A percentile compares a stretch with the other conserved stretches of the same genome.
phyloP scores from a whole-genome alignment of 1,140 invertebrate species.

The Oreohelix idahoensis region DNA sequence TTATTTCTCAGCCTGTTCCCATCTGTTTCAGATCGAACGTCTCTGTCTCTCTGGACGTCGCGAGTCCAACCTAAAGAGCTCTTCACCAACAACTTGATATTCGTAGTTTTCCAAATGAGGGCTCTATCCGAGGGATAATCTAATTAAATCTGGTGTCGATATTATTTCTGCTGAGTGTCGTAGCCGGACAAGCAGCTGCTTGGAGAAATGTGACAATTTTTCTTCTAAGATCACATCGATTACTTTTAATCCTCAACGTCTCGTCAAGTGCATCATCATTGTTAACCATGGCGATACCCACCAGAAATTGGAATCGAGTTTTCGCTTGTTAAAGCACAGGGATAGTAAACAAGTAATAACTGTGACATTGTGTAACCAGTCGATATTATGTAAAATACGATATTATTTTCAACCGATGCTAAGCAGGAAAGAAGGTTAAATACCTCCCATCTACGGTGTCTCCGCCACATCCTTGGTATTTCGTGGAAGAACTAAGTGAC shows the following conservation, averaged over 20 bases:
- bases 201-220: not conserved
- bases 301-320: not conserved
- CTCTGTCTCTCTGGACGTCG: not conserved
- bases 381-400: not conserved
- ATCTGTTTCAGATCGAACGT: not conserved
- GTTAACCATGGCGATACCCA: not conserved
- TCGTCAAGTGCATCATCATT: not conserved
- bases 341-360: not conserved
- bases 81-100: slow-evolving; percentile 12
- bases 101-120: not conserved
- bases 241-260: not conserved
- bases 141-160: slow-evolving; percentile 5
- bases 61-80: not conserved
- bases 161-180: slow-evolving; percentile 2
- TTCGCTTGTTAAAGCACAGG: not conserved
- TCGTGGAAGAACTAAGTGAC: too few species aligned
- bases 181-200: not conserved
- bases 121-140: slow-evolving; percentile 5
- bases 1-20: not conserved
- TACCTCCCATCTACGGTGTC: too few species aligned
- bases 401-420: not conserved
- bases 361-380: not conserved
- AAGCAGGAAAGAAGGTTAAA: too few species aligned
- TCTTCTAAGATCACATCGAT: not conserved
- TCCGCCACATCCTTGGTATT: too few species aligned